Percentiles rank a stretch among this genome's conserved stretches.
Evolutionary conservation across 35 echinoderm and acorn worm genomes (phyloP).

Genomic region (Anneissia japonica): DNA sequence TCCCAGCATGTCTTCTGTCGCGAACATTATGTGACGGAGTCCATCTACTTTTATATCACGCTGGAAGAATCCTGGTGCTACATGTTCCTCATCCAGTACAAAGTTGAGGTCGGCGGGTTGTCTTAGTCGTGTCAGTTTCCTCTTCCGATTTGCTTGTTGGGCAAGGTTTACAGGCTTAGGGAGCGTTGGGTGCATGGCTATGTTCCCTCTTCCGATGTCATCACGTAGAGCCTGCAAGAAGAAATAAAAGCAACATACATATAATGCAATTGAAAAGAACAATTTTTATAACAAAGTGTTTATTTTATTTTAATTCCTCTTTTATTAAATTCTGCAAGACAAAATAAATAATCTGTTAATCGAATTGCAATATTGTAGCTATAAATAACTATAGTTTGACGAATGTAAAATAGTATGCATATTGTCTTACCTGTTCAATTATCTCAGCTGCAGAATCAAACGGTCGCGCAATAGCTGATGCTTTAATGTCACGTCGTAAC

Average conservation of each 20-base stretch:
- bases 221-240: background rate
- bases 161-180: constrained; percentile 9
- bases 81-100: background rate
- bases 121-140: background rate
- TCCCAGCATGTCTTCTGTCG: constrained; percentile 23
- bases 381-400: background rate
- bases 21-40: constrained; percentile 31
- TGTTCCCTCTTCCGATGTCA: background rate
- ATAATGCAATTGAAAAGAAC: background rate
- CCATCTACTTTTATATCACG: constrained; percentile 15
- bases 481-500: background rate
- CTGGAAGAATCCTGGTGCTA: constrained; percentile 6
- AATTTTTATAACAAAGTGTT: background rate
- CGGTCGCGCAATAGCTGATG: background rate
- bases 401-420: background rate
- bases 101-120: constrained; percentile 30
- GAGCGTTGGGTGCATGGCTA: background rate
- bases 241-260: background rate
- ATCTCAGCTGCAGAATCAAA: constrained; percentile 38
- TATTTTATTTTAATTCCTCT: background rate
- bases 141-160: background rate
- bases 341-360: background rate
- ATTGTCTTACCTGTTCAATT: constrained; percentile 11
- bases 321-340: too few species aligned
- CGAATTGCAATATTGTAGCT: background rate